phyloP scores from a whole-genome alignment of 2,888 invertebrate genomes.

The Dione juno region DNA sequence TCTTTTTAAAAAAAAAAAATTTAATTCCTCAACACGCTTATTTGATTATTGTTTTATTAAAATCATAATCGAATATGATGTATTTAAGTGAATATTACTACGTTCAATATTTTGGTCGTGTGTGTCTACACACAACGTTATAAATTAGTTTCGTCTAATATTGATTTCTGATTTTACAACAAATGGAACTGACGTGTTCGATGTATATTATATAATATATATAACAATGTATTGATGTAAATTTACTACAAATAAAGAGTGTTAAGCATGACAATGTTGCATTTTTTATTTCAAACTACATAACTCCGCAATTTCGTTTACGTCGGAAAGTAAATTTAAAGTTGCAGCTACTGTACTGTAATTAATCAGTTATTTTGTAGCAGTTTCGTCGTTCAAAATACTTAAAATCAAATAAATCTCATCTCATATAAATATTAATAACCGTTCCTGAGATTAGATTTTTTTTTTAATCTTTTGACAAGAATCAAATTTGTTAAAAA shows the following conservation, averaged over 20 bases:
- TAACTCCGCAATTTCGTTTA: neutral
- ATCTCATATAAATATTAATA: no score
- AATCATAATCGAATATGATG: neutral
- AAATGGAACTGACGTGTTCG: neutral
- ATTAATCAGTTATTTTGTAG: no score
- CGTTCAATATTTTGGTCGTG: neutral
- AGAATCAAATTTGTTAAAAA: no score
- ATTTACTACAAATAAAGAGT: slow-evolving; percentile 67
- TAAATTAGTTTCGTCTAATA: neutral
- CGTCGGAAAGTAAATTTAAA: no score
- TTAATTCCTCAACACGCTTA: no score
- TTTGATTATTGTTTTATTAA: neutral
- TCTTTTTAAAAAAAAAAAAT: neutral
- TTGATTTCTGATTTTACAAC: neutral
- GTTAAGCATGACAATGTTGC: slow-evolving; percentile 57
- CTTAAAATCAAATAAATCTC: no score
- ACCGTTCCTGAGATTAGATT: no score
- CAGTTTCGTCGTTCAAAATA: no score
- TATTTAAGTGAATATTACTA: no score
- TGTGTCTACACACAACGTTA: neutral
- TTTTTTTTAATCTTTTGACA: no score
- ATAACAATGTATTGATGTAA: slow-evolving; percentile 49
- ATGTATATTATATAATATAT: slow-evolving; percentile 37
- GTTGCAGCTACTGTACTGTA: no score
- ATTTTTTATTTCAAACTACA: neutral